Evolutionary conservation across 2,113 vertebrate species (phyloP).

Genomic region (Marmota monax): DNA sequence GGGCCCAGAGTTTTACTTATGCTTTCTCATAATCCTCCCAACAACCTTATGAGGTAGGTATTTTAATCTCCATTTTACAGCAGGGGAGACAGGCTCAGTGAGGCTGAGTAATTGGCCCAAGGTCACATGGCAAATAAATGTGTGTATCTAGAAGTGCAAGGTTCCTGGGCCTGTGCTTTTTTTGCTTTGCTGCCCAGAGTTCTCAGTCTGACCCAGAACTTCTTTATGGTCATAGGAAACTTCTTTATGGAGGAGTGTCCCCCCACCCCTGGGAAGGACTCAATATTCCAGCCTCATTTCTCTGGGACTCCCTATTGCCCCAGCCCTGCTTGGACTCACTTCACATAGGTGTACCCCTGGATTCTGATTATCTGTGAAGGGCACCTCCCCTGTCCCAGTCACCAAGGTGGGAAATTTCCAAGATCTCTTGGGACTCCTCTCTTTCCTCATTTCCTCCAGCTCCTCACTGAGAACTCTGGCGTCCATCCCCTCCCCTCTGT

Average conservation of each 20-base stretch:
- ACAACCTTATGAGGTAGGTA: conserved; percentile 38
- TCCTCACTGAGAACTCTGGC: neutral
- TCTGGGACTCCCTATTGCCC: neutral
- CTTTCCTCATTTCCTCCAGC: neutral
- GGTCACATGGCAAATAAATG: conserved; percentile 61
- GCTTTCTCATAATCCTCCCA: conserved; percentile 68
- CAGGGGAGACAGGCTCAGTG: conserved; percentile 44
- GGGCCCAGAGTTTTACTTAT: conserved; percentile 70
- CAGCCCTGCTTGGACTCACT: neutral
- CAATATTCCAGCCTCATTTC: neutral
- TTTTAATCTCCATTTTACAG: conserved; percentile 72
- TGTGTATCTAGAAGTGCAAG: neutral
- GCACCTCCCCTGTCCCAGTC: neutral
- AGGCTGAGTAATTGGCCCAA: conserved; percentile 62
- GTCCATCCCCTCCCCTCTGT: neutral
- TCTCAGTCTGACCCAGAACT: neutral
- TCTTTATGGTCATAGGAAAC: neutral
- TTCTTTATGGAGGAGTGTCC: too few relatives aligned
- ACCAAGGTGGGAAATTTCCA: neutral
- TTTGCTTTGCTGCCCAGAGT: conserved; percentile 5
- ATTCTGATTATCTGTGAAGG: neutral
- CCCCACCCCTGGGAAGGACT: neutral
- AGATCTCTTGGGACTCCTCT: neutral
- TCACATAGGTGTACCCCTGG: neutral
- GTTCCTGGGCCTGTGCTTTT: neutral